A percentile compares a stretch with the other conserved stretches of the same genome.
These are phyloP conservation scores for Trichosurus vulpecula DNA, from an alignment of 2,797 vertebrate species.

Conservation along the genomic window DNA sequence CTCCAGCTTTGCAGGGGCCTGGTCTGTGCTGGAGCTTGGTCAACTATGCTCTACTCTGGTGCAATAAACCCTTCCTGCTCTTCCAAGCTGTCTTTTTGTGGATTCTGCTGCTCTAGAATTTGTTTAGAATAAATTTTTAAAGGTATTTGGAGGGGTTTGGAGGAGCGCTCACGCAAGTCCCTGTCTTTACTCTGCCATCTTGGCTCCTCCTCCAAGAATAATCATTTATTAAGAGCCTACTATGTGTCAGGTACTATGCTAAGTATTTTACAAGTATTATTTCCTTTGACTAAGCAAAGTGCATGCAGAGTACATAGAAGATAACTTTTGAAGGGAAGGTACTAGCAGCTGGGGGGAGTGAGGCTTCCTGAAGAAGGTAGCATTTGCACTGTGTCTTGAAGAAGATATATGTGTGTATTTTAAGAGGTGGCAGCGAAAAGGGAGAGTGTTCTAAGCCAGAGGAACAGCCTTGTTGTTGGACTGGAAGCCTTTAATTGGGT, in stretches of 20 bases:
- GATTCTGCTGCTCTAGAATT: too few relatives aligned
- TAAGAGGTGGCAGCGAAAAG: not conserved
- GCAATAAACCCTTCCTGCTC: too few relatives aligned
- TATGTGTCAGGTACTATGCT: not conserved
- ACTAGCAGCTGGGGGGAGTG: not conserved
- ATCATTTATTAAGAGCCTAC: not conserved
- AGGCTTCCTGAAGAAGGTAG: not conserved
- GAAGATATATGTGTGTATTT: not conserved
- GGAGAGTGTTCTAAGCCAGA: not conserved
- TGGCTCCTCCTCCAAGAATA: too few relatives aligned
- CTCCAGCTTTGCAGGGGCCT: too few relatives aligned
- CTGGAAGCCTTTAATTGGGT: not conserved
- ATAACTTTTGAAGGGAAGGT: not conserved
- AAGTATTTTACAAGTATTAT: not conserved
- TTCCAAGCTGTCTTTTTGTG: too few relatives aligned
- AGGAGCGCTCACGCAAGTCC: too few relatives aligned
- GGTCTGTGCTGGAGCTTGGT: too few relatives aligned
- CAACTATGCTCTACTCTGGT: too few relatives aligned
- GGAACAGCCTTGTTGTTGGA: not conserved
- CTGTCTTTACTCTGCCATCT: too few relatives aligned
- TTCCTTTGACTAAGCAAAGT: not conserved
- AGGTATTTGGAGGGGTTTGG: too few relatives aligned
- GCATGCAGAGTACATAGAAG: not conserved
- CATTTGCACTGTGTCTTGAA: not conserved
- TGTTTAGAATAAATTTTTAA: too few relatives aligned